Conservation (phyloP, 2,888 invertebrate species). For the Acleris laterana region DNA sequence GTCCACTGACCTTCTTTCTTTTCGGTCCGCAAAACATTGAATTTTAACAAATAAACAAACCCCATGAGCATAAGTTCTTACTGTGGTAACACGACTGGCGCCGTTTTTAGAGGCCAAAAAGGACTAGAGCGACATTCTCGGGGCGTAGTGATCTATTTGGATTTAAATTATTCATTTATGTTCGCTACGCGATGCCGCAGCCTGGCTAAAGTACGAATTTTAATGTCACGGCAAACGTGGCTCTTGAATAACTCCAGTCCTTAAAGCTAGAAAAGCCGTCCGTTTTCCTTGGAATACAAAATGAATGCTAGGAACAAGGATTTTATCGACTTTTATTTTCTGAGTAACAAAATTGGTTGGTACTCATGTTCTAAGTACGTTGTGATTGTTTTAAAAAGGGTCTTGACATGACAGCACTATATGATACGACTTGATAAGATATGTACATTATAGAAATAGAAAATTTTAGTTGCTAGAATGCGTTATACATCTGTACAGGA, state of each 20-base stretch:
- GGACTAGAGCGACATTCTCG: constrained; percentile 18
- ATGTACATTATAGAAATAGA: no score
- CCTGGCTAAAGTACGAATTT: constrained; percentile 19
- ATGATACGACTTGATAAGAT: no score
- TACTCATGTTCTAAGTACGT: no score
- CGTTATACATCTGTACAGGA: no score
- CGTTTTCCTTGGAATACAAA: background rate
- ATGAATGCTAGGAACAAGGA: background rate
- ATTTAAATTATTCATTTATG: constrained; percentile 64
- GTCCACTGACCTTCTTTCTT: no score
- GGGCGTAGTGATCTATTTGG: constrained; percentile 50
- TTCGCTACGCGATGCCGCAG: constrained; percentile 47
- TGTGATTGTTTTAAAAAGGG: no score
- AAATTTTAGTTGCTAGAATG: no score
- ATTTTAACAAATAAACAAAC: no score
- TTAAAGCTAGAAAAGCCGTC: constrained; percentile 5
- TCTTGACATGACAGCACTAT: no score
- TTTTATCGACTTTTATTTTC: no score
- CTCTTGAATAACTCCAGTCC: constrained; percentile 5
- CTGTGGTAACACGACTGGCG: constrained; percentile 2
- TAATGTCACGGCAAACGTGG: constrained; percentile 19
- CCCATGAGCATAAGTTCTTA: background rate
- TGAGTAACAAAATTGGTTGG: no score
- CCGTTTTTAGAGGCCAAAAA: constrained; percentile 25
- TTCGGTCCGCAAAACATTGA: no score